Conservation (phyloP, 1,140 invertebrate species). For the Drosophila grimshawi region DNA sequence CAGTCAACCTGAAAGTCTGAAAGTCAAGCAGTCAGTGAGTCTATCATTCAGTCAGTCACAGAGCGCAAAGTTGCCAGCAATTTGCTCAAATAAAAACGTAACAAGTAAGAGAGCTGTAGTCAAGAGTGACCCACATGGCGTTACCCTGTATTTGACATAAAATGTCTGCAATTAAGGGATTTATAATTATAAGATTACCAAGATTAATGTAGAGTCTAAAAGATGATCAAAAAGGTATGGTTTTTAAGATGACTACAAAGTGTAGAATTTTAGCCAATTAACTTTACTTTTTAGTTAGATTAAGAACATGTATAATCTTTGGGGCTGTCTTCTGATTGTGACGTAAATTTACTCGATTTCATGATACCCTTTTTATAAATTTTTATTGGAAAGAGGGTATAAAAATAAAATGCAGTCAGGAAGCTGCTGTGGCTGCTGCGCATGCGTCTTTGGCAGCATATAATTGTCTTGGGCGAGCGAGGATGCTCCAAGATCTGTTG, state of each 20-base stretch:
- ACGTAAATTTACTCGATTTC: background rate
- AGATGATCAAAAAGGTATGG: too few species aligned
- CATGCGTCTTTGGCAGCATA: slow-evolving; percentile 82
- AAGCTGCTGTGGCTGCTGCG: slow-evolving; percentile 57
- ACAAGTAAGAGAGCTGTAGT: slow-evolving; percentile 9
- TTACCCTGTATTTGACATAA: background rate
- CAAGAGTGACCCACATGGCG: background rate
- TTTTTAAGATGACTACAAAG: too few species aligned
- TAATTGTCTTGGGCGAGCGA: slow-evolving; percentile 73
- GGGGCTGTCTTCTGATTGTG: background rate
- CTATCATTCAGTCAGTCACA: slow-evolving; percentile 81
- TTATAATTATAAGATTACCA: too few species aligned
- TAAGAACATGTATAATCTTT: background rate
- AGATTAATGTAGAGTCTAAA: too few species aligned
- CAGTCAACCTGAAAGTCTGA: slow-evolving; percentile 71
- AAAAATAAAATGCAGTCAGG: slow-evolving; percentile 70
- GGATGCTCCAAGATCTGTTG: slow-evolving; percentile 45
- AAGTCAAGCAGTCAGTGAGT: slow-evolving; percentile 70
- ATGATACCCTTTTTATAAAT: background rate
- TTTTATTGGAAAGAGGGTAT: background rate
- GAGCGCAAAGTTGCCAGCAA: slow-evolving; percentile 80
- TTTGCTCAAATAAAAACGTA: slow-evolving; percentile 82
- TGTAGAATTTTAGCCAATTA: background rate
- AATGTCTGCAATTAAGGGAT: background rate
- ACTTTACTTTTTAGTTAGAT: background rate